These are phyloP conservation scores for Callinectes sapidus DNA, from an alignment of 2,888 invertebrate species.

Conservation along the genomic window DNA sequence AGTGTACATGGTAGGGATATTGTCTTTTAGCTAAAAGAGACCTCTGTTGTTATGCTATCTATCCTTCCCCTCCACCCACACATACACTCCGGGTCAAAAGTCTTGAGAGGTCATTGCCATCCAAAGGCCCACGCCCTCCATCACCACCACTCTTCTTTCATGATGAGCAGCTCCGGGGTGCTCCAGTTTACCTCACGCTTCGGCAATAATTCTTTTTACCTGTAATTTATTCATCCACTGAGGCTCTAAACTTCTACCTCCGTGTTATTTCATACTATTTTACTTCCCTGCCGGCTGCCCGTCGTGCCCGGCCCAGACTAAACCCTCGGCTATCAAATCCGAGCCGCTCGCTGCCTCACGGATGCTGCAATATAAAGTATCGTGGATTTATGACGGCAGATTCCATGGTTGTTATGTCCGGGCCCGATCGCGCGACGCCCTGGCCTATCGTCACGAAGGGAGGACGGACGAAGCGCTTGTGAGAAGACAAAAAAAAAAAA, in stretches of 20 bases:
- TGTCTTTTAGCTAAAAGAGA: too few species aligned
- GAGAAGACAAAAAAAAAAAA: neutral
- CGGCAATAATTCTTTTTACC: neutral
- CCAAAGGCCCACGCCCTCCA: neutral
- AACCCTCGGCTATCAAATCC: neutral
- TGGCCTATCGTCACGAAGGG: neutral
- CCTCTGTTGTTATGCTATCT: neutral
- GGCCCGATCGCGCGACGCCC: neutral
- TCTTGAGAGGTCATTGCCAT: neutral
- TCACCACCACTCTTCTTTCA: neutral
- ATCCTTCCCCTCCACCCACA: neutral
- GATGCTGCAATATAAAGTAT: neutral
- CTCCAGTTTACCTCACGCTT: constrained; percentile 26
- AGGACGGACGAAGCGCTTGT: neutral
- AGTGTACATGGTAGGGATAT: too few species aligned
- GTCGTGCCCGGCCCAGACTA: neutral
- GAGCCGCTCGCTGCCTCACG: neutral
- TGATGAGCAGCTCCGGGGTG: neutral
- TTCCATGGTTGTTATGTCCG: neutral
- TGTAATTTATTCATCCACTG: neutral
- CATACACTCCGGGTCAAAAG: neutral
- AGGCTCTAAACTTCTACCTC: neutral
- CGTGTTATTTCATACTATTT: neutral
- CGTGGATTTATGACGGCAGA: neutral
- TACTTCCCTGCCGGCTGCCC: neutral